phyloP scores from a whole-genome alignment of 2,888 invertebrate genomes.

The Brachyptera risi region DNA sequence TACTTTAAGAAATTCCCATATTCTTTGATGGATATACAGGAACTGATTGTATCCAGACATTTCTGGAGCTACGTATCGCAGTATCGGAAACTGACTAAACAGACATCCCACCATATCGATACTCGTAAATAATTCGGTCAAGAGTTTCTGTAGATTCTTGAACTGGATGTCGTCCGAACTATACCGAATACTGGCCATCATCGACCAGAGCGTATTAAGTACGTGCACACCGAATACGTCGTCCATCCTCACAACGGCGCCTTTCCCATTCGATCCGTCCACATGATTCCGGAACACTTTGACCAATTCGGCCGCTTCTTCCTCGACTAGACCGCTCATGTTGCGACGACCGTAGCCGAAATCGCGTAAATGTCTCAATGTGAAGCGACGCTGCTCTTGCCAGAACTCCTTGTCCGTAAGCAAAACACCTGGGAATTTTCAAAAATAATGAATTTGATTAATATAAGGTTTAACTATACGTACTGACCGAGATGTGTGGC shows the following conservation, averaged over 20 bases:
- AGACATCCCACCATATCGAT: conserved; percentile 77
- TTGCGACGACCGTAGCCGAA: conserved; percentile 77
- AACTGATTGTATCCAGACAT: conserved; percentile 73
- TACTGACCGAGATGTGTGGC: too few species aligned
- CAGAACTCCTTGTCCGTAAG: conserved; percentile 69
- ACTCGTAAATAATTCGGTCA: conserved; percentile 66
- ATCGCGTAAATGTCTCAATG: conserved; percentile 70
- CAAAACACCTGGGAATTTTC: conserved; percentile 60
- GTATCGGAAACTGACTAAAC: conserved; percentile 75
- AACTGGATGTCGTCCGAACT: conserved; percentile 65
- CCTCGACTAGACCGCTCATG: conserved; percentile 67
- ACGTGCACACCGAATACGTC: conserved; percentile 65
- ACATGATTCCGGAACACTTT: conserved; percentile 49
- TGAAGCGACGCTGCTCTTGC: conserved; percentile 73
- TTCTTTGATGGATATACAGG: conserved; percentile 61
- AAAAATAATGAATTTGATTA: too few species aligned
- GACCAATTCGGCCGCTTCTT: conserved; percentile 64
- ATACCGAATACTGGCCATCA: conserved; percentile 73
- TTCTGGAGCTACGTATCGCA: conserved; percentile 65
- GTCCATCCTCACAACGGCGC: conserved; percentile 61
- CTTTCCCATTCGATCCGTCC: conserved; percentile 32
- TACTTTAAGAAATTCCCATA: conserved; percentile 66
- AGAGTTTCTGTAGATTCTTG: conserved; percentile 59
- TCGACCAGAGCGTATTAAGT: conserved; percentile 75
- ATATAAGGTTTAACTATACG: too few species aligned